Conservation (phyloP, 2,888 invertebrate genomes). For the Syrista parreyssii region DNA sequence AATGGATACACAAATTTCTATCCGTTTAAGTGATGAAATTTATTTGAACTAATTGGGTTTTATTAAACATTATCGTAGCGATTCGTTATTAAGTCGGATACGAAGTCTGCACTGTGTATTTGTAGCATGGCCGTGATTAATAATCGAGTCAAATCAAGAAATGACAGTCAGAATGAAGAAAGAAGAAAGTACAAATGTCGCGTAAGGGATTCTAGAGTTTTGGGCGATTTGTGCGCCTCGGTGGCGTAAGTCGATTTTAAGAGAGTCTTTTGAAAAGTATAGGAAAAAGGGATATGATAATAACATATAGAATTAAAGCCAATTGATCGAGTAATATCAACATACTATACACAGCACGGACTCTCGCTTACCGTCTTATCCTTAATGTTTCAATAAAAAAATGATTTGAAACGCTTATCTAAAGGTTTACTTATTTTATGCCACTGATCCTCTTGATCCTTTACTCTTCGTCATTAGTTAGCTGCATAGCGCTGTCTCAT, state of each 20-base stretch:
- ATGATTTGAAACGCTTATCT: conserved; percentile 22
- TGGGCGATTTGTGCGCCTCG: neutral
- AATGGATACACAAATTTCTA: conserved; percentile 16
- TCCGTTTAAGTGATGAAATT: conserved; percentile 6
- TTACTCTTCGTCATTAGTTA: conserved; percentile 30
- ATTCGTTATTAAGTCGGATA: conserved; percentile 3
- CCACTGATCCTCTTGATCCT: conserved; percentile 41
- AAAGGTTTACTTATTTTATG: conserved; percentile 32
- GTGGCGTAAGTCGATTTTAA: neutral
- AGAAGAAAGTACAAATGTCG: neutral
- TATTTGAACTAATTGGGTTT: conserved; percentile 10
- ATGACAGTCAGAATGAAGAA: neutral
- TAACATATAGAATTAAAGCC: neutral
- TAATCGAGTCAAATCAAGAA: neutral
- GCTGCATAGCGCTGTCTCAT: conserved; percentile 22
- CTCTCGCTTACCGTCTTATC: conserved; percentile 1
- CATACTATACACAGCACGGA: neutral
- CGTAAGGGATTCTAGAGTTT: neutral
- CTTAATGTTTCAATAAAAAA: conserved; percentile 14
- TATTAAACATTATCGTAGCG: conserved; percentile 11
- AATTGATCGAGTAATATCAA: neutral
- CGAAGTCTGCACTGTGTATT: neutral
- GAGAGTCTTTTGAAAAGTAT: too few relatives aligned
- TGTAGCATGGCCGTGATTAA: too few relatives aligned
- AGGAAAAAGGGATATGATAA: too few relatives aligned